Evolutionary conservation across 2,888 invertebrate genomes (phyloP).

Genomic region (Ennomos quercinarius): DNA sequence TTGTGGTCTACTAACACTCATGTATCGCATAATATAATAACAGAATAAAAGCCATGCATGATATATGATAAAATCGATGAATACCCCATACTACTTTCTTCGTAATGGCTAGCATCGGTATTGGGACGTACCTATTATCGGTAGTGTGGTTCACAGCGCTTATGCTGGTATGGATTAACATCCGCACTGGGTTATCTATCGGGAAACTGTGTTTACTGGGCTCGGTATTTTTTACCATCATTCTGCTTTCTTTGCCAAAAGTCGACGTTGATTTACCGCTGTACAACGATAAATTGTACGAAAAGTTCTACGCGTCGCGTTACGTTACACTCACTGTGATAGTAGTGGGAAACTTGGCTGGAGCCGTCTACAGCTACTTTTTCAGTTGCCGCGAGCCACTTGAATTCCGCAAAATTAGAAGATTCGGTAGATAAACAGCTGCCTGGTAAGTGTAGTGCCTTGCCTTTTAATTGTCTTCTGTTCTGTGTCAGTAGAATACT

Average conservation of each 20-base stretch:
- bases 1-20: constrained; percentile 44
- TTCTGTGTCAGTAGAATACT: constrained; percentile 10
- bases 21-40: constrained; percentile 52
- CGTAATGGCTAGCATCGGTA: constrained; percentile 83
- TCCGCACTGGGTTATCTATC: constrained; percentile 87
- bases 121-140: constrained; percentile 88
- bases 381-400: constrained; percentile 65
- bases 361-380: constrained; percentile 62
- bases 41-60: constrained; percentile 58
- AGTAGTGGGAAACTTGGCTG: constrained; percentile 58
- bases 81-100: constrained; percentile 41
- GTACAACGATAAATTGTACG: constrained; percentile 79
- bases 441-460: constrained; percentile 28
- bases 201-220: constrained; percentile 86
- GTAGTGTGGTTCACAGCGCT: constrained; percentile 87
- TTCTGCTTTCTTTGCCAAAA: constrained; percentile 86
- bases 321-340: constrained; percentile 61
- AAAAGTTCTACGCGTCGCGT: constrained; percentile 65
- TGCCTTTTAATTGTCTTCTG: constrained; percentile 3
- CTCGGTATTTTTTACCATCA: constrained; percentile 83
- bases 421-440: constrained; percentile 52
- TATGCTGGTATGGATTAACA: constrained; percentile 87
- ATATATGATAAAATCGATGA: constrained; percentile 39
- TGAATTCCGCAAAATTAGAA: constrained; percentile 66
- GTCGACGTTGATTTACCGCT: constrained; percentile 61